These are phyloP conservation scores for Sitta carolinensis DNA, from an alignment of 2,797 vertebrate genomes.

Conservation along the genomic window DNA sequence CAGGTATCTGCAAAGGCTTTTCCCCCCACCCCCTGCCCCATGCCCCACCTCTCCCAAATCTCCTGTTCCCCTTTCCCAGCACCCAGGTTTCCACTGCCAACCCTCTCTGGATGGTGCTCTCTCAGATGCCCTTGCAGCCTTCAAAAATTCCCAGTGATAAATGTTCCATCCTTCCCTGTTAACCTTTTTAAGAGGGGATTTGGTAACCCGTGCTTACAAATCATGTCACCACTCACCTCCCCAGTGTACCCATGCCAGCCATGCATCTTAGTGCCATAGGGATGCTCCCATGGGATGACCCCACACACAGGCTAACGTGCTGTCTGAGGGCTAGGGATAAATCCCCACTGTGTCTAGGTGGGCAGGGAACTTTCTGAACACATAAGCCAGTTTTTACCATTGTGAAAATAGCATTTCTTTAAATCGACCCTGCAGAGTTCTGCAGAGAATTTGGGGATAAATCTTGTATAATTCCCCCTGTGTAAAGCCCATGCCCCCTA, in stretches of 20 bases:
- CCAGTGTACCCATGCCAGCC: background rate
- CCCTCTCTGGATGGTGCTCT: background rate
- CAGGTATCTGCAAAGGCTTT: background rate
- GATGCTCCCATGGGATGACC: background rate
- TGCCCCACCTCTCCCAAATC: background rate
- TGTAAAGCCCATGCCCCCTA: conserved; percentile 50
- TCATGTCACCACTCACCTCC: background rate
- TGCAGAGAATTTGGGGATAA: background rate
- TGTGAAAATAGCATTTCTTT: background rate
- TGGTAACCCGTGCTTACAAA: conserved; percentile 38
- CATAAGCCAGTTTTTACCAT: background rate
- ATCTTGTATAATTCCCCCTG: accelerated
- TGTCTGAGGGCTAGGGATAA: background rate
- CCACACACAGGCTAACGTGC: conserved; percentile 34
- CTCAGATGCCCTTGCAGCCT: background rate
- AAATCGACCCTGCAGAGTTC: background rate
- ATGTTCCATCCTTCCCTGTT: background rate
- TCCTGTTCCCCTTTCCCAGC: background rate
- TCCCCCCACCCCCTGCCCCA: background rate
- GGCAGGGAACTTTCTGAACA: conserved; percentile 61
- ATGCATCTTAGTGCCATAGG: conserved; percentile 19
- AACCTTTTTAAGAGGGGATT: background rate
- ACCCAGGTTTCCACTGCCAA: background rate
- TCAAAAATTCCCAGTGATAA: background rate
- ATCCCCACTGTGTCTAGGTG: conserved; percentile 35